A percentile compares a stretch with the other conserved stretches of the same genome.
phyloP scores from a whole-genome alignment of 92 coral and sea anemone species.

The Diadumene lineata region DNA sequence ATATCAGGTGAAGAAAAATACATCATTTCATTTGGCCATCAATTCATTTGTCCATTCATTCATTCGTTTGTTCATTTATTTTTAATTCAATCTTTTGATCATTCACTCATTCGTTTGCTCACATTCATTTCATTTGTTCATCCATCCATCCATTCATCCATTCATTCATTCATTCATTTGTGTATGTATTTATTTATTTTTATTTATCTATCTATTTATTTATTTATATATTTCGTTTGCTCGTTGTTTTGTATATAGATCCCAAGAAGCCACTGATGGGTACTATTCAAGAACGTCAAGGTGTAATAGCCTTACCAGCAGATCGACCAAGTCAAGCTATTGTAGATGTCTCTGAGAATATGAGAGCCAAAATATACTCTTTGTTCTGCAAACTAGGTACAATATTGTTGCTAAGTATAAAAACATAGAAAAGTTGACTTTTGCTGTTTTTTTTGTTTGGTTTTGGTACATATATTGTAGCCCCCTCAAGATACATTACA shows the following conservation, averaged over 20 bases:
- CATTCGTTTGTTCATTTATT: too few relatives aligned
- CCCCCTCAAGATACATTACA: not conserved
- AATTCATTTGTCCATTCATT: not conserved
- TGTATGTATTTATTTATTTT: too few relatives aligned
- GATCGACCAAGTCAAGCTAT: slow-evolving; percentile 91
- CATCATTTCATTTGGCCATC: not conserved
- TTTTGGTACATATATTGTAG: not conserved
- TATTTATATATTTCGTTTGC: too few relatives aligned
- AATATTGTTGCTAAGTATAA: too few relatives aligned
- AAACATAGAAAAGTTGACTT: not conserved
- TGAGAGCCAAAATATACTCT: slow-evolving; percentile 93
- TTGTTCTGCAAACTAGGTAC: slow-evolving; percentile 94
- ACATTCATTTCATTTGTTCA: too few relatives aligned
- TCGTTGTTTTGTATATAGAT: slow-evolving; percentile 51
- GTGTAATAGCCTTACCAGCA: slow-evolving; percentile 82
- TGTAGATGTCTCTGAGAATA: slow-evolving; percentile 93
- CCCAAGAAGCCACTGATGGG: slow-evolving; percentile 82
- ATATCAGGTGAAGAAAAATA: slow-evolving; percentile 58
- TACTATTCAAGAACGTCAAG: slow-evolving; percentile 74
- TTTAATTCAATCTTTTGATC: too few relatives aligned
- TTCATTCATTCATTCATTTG: too few relatives aligned
- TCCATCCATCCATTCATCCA: too few relatives aligned
- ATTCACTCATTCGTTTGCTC: too few relatives aligned
- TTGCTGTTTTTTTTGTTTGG: not conserved
- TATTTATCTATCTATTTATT: too few relatives aligned